Conservation (phyloP, 2,797 vertebrate species). For the Gobionotothen gibberifrons region DNA sequence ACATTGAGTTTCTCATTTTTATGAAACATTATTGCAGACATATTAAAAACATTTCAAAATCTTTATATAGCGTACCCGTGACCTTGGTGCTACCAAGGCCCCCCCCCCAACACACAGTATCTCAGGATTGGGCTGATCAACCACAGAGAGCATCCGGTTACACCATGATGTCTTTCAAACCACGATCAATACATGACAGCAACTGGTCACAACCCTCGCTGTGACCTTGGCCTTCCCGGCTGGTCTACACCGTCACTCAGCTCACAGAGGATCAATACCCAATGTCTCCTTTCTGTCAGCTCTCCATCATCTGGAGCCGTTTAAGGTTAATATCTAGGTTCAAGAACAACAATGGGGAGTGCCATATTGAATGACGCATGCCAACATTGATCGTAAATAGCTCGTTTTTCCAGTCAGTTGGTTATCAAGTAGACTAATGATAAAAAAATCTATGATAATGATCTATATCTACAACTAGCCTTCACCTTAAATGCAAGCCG, state of each 20-base stretch:
- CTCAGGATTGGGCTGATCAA: conserved; percentile 16
- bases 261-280: conserved; percentile 58
- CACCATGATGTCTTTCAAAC: conserved; percentile 59
- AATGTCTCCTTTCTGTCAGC: conserved; percentile 40
- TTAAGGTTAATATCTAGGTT: conserved; percentile 2
- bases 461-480: background rate
- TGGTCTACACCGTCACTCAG: conserved; percentile 54
- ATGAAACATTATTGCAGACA: background rate
- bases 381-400: background rate
- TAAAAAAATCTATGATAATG: background rate
- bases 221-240: conserved; percentile 63
- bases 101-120: background rate
- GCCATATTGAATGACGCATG: conserved; percentile 3
- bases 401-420: background rate
- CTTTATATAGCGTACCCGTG: background rate
- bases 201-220: conserved; percentile 38
- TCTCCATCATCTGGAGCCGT: conserved; percentile 14
- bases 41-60: background rate
- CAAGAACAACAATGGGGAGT: conserved; percentile 6
- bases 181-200: conserved; percentile 59
- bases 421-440: conserved; percentile 3
- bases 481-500: background rate
- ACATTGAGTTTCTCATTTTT: background rate
- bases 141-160: conserved; percentile 52
- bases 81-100: conserved; percentile 29